Percentiles rank a stretch among this genome's conserved stretches.
These are phyloP conservation scores for Dastarcus helophoroides DNA, from an alignment of 2,888 invertebrate genomes.

Conservation along the genomic window DNA sequence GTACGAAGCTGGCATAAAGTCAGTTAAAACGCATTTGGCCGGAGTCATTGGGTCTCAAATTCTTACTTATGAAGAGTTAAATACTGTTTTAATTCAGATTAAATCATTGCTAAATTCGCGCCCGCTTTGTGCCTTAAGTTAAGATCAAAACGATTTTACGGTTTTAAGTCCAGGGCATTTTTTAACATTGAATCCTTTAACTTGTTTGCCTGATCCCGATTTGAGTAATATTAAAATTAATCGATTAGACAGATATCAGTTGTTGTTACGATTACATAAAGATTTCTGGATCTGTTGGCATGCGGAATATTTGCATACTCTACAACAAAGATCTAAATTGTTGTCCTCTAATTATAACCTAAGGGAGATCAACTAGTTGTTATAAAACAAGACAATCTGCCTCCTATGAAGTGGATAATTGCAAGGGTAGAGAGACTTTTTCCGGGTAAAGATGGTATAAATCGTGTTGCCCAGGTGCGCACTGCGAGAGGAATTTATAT, in stretches of 20 bases:
- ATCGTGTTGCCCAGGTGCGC: too few species aligned
- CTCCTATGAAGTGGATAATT: too few species aligned
- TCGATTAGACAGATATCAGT: constrained; percentile 11
- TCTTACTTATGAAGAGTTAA: constrained; percentile 20
- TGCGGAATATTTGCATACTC: constrained; percentile 13
- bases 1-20: constrained; percentile 12
- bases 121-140: constrained; percentile 15
- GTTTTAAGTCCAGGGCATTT: constrained; percentile 15
- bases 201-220: constrained; percentile 8
- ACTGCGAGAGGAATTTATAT: too few species aligned
- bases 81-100: constrained; percentile 17
- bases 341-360: too few species aligned
- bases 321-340: too few species aligned
- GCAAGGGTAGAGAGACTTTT: too few species aligned
- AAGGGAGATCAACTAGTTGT: too few species aligned
- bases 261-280: constrained; percentile 9
- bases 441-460: too few species aligned
- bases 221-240: constrained; percentile 6
- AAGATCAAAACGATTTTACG: constrained; percentile 12
- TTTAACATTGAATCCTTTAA: constrained; percentile 9
- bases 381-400: too few species aligned
- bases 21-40: constrained; percentile 10
- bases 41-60: constrained; percentile 14
- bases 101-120: constrained; percentile 22
- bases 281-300: constrained; percentile 16